Evolutionary conservation across 2,888 invertebrate genomes (phyloP), one percentile per base, ranked within the genome.

Genomic region (Caenorhabditis sp.): DNA sequence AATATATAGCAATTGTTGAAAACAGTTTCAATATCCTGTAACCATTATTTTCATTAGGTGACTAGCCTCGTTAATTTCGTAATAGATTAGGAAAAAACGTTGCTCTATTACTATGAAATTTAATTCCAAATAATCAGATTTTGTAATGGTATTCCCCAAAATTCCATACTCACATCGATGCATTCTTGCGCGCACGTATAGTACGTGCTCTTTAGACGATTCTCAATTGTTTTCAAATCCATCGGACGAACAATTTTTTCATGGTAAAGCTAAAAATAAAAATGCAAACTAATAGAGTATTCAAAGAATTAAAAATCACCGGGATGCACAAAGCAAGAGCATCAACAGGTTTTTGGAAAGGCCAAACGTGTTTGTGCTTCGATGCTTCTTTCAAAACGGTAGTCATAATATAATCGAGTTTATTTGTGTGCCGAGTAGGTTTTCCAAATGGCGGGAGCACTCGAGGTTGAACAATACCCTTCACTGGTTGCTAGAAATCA

Each of bases 351-450:
- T 96, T 95, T 90, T 96, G 96, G 92, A 99, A 98, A 69, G 99
- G 99, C 99, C 99, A 99, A 53, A 98, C 96, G 93, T 97, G 97
- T 92, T 96, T 96, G 93, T 99, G 98, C 93, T 97, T 98, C 96
- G 96, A 96, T 86, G 99, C 95, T 90, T 96, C 95, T 93, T 97
- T 97, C 93, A 98, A 94, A 68, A 99, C 97, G 92, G 95, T 95
- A 93, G 96, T 97, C 92, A 95, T 95, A 85, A 98, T 94, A 93
- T 95, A 98, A 93, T 96, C 95, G 87, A 96, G 93, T 93, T 97
- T 97, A 94, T 98, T 98, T 78, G 98, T 98, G 92, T 95, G 94
- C 87, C 97, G 71, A 87, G 96, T 96, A 71, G 96, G 96, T 91
- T 97, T 95, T 91, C 95, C 95, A 68, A 95, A 94, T 77, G 95